Base-by-base conservation (phyloP, 1,140 invertebrate genomes). In the Drosophila azteca region DNA sequence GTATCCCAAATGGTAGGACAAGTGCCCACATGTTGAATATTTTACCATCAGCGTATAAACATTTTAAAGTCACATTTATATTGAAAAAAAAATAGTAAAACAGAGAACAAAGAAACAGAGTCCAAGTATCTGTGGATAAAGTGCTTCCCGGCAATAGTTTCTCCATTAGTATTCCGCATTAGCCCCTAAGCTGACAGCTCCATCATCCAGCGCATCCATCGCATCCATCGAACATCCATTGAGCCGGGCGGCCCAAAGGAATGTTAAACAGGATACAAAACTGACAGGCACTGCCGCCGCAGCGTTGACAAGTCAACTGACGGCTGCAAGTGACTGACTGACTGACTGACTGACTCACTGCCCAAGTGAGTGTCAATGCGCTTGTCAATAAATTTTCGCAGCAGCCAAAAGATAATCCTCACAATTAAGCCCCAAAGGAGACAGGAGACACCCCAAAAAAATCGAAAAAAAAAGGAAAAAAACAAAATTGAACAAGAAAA, bases 321-420 rank as follows among this genome's bases (percentile, higher is more conserved):
- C 53, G 26, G 57, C 46, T 61, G 60, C 52, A 49, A 75, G 60
- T 64, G 50, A 64, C 48, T 75, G 74, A 63, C 20, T 67, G 59
- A 48, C 20, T 67, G 59, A 48, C 62, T 80, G 65, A 61, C 57
- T 63, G 39, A 59, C 72, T 77, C 50, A 20, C 50, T 58, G 49
- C 46, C 48, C 59, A 31, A 62, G 70, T 57, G 73, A 77, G 64
- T 87, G 78, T 69, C 81, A 79, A 63, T 45, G 60, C 24, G 63
- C 60, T 68, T 85, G 81, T 85, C 82, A 82, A 85, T 85, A 87
- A 85, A 87, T 87, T 87, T 81, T 76, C 53, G 49, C 71, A 74
- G 58, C 66, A 64, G 6, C 24, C 26, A 39, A 58, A 70, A 83
- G 83, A 83, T 88, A 88, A 88, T 88, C 83, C 79, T 35, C 74